These are phyloP conservation scores for Drosophila ananassae DNA, from an alignment of 1,140 invertebrate species.

Conservation along the genomic window DNA sequence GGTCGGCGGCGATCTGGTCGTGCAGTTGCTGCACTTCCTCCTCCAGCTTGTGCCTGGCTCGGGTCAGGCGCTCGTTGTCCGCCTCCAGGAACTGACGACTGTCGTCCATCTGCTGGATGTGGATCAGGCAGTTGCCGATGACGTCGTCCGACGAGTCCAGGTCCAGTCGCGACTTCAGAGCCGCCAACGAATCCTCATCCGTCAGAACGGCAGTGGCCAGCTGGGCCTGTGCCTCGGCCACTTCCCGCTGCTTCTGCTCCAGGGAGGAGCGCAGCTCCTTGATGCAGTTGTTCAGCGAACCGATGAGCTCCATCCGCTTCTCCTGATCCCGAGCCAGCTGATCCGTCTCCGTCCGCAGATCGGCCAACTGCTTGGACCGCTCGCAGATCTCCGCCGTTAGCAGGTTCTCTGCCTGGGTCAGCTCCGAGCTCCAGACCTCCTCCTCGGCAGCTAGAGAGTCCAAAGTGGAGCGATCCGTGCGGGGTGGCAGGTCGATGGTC, in stretches of 20 bases:
- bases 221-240: not conserved
- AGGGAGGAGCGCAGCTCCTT: not conserved
- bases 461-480: not conserved
- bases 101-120: not conserved
- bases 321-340: no score
- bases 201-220: not conserved
- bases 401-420: not conserved
- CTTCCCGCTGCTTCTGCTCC: not conserved
- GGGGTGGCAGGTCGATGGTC: not conserved
- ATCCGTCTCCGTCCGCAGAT: not conserved
- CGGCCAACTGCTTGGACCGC: not conserved
- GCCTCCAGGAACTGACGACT: not conserved
- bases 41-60: not conserved
- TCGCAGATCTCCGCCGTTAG: not conserved
- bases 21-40: not conserved
- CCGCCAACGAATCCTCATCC: not conserved
- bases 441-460: not conserved
- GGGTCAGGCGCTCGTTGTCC: not conserved
- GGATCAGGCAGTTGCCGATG: no score
- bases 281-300: no score
- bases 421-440: not conserved
- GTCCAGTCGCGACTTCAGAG: not conserved
- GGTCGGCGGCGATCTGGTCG: slow-evolving; percentile 2
- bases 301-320: no score
- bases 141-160: not conserved